These are phyloP conservation scores for Brachypteracias leptosomus DNA, from an alignment of 2,113 vertebrate species.

Conservation along the genomic window DNA sequence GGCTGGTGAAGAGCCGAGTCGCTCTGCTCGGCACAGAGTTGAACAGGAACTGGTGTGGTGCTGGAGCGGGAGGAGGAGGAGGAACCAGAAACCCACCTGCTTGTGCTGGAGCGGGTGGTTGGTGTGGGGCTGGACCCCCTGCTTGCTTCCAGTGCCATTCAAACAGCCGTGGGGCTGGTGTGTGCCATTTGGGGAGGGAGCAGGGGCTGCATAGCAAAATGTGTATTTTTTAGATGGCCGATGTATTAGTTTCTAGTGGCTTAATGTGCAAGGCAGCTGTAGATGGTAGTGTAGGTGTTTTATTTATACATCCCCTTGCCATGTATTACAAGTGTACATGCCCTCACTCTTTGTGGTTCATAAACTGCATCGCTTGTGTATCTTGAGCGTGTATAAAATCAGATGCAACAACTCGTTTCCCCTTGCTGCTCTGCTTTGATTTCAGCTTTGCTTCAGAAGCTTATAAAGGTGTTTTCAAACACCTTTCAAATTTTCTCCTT, in stretches of 20 bases:
- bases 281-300: neutral
- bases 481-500: neutral
- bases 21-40: neutral
- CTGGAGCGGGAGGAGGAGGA: neutral
- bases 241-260: neutral
- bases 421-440: neutral
- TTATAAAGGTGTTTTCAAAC: neutral
- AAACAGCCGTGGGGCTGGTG: neutral
- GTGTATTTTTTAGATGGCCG: neutral
- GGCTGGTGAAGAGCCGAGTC: neutral
- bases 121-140: neutral
- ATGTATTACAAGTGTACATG: accelerated
- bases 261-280: neutral
- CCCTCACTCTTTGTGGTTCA: neutral
- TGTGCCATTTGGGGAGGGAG: accelerated
- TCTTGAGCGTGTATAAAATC: neutral
- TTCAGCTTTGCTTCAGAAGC: neutral
- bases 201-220: too few species aligned
- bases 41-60: accelerated
- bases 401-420: accelerated
- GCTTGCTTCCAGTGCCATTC: neutral
- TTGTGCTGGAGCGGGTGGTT: accelerated
- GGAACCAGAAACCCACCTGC: neutral
- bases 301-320: neutral
- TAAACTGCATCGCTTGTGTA: accelerated